Base-by-base conservation (phyloP, 64 coral and sea anemone species). In the Actinia equina region DNA sequence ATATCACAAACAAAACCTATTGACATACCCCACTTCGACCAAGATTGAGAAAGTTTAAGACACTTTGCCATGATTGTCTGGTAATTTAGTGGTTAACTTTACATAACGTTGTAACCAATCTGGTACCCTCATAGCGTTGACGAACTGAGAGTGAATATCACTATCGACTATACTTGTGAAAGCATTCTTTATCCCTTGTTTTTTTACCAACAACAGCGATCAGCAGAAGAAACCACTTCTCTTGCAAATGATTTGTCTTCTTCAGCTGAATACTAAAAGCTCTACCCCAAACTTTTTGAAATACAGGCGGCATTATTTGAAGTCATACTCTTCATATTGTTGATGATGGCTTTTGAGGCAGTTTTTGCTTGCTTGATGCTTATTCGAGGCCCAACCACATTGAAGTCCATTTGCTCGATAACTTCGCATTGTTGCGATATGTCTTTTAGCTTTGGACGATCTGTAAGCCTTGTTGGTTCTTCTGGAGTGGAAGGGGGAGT, bases 41-140 rank as follows among this genome's bases (percentile, higher is more conserved):
- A 69, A 92, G 88, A 54, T 88, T 88, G 10, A 92, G 81, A 77
- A 88, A 92, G 79, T 88, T 92, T n/a, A 88, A 26, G 46, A 92
- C 52, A 13, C 51, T 92, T 79, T 92, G 91, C 86, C 91, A 88
- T 10, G 53, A 88, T 7, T 18, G 53, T 92, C 85, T 52, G 91
- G 79, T 13, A 92, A 85, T 61, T 92, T 92, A 18, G 86, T 84
- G 4, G 86, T 26, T 37, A 92, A 51, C 26, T 88, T 92, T n/a
- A 88, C 81, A 53, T 88, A 88, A 41, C 84, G 67, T 51, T 92
- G 91, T 16, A 83, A 44, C 88, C 88, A 89, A 54, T 89, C 78
- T 19, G 88, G 88, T 14, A 89, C 88, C 30, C 58, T 80, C 76
- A 88, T 42, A 22, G 76, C 17, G 16, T 59, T 43, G 41, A 80